These are phyloP conservation scores for Cassiopea andromeda DNA, from an alignment of 30 jellyfish, hydroid and myxozoan species.

Conservation along the genomic window DNA sequence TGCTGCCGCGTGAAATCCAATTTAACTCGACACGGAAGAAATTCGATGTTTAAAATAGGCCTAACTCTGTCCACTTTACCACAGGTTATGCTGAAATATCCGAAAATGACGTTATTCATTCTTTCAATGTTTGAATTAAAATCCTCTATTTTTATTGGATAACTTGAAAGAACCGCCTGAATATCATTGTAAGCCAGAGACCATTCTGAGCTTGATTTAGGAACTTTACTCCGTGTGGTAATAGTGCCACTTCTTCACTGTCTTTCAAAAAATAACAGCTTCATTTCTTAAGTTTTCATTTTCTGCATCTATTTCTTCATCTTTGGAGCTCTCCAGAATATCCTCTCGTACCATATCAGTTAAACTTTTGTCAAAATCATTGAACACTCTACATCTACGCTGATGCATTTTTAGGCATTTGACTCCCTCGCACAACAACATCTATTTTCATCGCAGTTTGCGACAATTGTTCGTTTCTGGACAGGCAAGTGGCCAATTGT, in stretches of 20 bases:
- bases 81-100: background rate
- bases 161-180: background rate
- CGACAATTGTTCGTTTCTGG: background rate
- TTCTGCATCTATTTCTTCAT: background rate
- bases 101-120: background rate
- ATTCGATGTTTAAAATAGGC: no score
- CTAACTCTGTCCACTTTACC: background rate
- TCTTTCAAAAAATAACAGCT: background rate
- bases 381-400: background rate
- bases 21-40: no score
- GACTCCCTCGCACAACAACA: background rate
- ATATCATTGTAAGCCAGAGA: background rate
- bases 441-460: background rate
- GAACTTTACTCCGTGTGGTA: background rate
- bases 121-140: background rate
- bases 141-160: background rate
- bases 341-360: background rate
- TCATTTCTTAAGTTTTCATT: background rate
- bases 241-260: background rate
- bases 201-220: background rate
- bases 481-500: background rate
- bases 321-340: background rate
- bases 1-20: no score
- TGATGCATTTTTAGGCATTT: background rate
- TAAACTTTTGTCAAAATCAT: background rate